Percentiles rank a stretch among this genome's conserved stretches.
phyloP scores from a whole-genome alignment of 1,140 invertebrate species.

The Zophobas atratus region DNA sequence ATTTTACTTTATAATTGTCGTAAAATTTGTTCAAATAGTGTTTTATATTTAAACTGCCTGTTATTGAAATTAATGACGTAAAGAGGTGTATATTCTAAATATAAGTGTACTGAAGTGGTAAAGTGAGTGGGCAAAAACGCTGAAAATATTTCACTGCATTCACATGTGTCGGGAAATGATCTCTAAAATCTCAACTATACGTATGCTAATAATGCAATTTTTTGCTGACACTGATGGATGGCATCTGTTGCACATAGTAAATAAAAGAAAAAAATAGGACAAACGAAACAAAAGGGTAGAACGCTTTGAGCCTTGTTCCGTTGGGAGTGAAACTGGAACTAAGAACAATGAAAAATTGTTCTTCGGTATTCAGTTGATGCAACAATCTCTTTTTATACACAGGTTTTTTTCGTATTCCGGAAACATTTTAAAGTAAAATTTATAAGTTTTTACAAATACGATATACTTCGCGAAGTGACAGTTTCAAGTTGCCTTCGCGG shows the following conservation, averaged over 20 bases:
- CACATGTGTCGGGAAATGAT: slow-evolving; percentile 33
- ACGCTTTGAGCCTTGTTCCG: slow-evolving; percentile 8
- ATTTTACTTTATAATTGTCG: too few relatives aligned
- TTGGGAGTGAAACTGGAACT: neutral
- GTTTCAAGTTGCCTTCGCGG: neutral
- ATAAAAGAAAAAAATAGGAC: slow-evolving; percentile 23
- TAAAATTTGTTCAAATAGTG: too few relatives aligned
- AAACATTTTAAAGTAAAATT: neutral
- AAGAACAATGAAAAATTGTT: slow-evolving; percentile 12
- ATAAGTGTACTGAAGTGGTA: slow-evolving; percentile 5
- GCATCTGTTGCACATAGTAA: slow-evolving; percentile 38
- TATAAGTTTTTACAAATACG: neutral
- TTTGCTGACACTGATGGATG: slow-evolving; percentile 40
- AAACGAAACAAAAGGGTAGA: slow-evolving; percentile 27
- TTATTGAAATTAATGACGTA: too few relatives aligned
- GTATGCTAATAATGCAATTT: slow-evolving; percentile 42
- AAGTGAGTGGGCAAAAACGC: slow-evolving; percentile 25
- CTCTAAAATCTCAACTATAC: slow-evolving; percentile 41
- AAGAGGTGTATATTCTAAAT: slow-evolving; percentile 13
- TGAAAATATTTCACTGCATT: slow-evolving; percentile 12
- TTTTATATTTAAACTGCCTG: too few relatives aligned
- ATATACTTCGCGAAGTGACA: neutral
- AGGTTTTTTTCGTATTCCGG: neutral
- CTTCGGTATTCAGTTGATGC: neutral
- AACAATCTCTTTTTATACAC: neutral